Base-by-base conservation (phyloP, 2,888 invertebrate species). In the Holacanthella duospinosa region DNA sequence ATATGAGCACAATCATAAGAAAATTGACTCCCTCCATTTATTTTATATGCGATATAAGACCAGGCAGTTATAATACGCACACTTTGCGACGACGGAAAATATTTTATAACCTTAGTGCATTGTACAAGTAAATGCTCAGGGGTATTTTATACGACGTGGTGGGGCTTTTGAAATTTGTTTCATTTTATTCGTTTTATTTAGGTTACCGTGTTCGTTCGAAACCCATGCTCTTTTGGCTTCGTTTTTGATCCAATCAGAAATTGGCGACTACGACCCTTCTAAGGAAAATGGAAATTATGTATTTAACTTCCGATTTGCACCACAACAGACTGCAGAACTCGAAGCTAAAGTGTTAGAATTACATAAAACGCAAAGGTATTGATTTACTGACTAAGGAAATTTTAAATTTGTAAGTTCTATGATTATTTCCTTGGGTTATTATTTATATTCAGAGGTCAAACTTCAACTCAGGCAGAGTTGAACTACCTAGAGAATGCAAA, bases 401-500 rank as follows among this genome's bases (percentile, higher is more conserved):
- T 19, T n/a, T n/a, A 28, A 26, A 6, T 58, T 58, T n/a, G 16
- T 36, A 16, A 43, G n/a, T 9, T 9, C 9, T 36, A 16, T 36
- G 9, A 36, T 9, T 24, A 28, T 16, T 55, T 55, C 25, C 12
- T 24, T 43, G 48, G 9, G 36, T 21, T 43, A 55, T 60, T 26
- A 56, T 48, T 60, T 26, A 55, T 59, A 74, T 75, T 1, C 79
- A 95, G 94, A 78, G 97, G 97, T 28, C 93, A 94, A 78, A 93
- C 93, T 9, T 94, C 97, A 48, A 93, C 94, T 1, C 97, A 99
- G 78, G 97, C 99, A 0, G 99, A 99, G 78, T 80, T 94, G 66
- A 90, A 94, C 78, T 99, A 96, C 79, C 81, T 99, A 76, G 96
- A 99, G 79, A 96, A 96, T 80, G 96, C 96, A 60, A 96, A 96